Base-by-base conservation (phyloP, 2,888 invertebrate genomes). In the Stictocephala bisonia region DNA sequence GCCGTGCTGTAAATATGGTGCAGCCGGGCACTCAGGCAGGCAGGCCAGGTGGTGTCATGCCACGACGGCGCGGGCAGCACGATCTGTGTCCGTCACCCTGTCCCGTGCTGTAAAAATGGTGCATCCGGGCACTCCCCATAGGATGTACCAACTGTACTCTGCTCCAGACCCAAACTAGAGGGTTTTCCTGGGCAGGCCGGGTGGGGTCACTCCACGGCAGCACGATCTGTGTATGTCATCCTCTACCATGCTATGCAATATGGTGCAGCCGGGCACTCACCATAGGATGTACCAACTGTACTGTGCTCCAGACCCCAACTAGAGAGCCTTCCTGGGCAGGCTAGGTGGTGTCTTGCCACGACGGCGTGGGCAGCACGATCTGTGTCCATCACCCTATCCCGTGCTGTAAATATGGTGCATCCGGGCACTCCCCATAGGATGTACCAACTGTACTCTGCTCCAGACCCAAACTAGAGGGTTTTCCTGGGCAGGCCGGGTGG, bases 211-310 rank as follows among this genome's bases (percentile, higher is more conserved):
- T 27, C 56, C 27, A 58, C 26, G 22, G 26, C 26, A 11, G 24
- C 60, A 40, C 35, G 60, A 60, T 41, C n/a, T n/a, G n/a, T n/a
- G 40, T 35, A 20, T 24, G 60, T 60, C 60, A 60, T 41, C 40
- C 60, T 35, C n/a, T n/a, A n/a, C n/a, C n/a, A n/a, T n/a, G n/a
- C n/a, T 60, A 41, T 60, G 60, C 60, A 60, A 60, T 60, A 60
- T 60, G 60, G 60, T 60, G 60, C 60, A 60, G 60, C 60, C 60
- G 40, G 6, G 44, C 20, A 41, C 35, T 18, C 56, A 58, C n/a
- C 31, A 35, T 9, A 44, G 44, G n/a, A 44, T 44, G 18, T 3
- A 13, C 13, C 44, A 44, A 3, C 51, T 51, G 2, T 24, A 11
- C 26, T n/a, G 1, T 9, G 51, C 24, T 13, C n/a, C 4, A 51